These are phyloP conservation scores for Wasmannia auropunctata DNA, from an alignment of 1,140 invertebrate genomes.

Conservation along the genomic window DNA sequence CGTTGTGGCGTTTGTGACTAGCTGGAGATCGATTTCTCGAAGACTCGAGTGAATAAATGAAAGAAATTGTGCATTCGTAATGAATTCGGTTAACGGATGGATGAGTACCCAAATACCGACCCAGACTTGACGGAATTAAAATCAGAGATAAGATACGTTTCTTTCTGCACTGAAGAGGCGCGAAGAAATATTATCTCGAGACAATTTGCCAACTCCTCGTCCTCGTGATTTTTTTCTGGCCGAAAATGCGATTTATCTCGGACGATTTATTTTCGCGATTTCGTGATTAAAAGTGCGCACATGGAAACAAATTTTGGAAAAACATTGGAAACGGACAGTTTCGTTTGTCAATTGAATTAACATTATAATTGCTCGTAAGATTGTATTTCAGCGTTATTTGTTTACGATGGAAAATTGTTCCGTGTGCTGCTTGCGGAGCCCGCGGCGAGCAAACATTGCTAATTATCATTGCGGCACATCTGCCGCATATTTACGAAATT, in stretches of 20 bases:
- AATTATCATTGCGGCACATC: not conserved
- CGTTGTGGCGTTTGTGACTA: no score
- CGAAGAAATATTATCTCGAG: conserved; percentile 8
- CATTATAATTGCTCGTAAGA: not conserved
- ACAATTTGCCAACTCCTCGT: not conserved
- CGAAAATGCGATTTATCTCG: not conserved
- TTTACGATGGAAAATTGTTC: not conserved
- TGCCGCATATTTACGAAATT: not conserved
- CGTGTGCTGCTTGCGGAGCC: not conserved
- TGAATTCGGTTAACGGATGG: not conserved
- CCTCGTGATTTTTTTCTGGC: not conserved
- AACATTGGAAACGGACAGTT: not conserved
- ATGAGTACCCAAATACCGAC: not conserved
- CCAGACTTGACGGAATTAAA: not conserved
- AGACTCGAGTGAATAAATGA: not conserved
- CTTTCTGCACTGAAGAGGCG: not conserved
- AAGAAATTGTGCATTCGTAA: not conserved
- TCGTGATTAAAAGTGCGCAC: not conserved
- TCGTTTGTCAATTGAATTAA: not conserved
- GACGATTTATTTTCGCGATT: not conserved
- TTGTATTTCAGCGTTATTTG: not conserved
- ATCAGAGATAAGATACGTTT: conserved; percentile 28
- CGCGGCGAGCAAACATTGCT: not conserved
- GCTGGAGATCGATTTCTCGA: not conserved
- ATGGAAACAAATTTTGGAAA: no score